Percentiles rank a stretch among this genome's conserved stretches.
Evolutionary conservation across 2,113 vertebrate species (phyloP).

Genomic region (Poeciliopsis occidentalis): DNA sequence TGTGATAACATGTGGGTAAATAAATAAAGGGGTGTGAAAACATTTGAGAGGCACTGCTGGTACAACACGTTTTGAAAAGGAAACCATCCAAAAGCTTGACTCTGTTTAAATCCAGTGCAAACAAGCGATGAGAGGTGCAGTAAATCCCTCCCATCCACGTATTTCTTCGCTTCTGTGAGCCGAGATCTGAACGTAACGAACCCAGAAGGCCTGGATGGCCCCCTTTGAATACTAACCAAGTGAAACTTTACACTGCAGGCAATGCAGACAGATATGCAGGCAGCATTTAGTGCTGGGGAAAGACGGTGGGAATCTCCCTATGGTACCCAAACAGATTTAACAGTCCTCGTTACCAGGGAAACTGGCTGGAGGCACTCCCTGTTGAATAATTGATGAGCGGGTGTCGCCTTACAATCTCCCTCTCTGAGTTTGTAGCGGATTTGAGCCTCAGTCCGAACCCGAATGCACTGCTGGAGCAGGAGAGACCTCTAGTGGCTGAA

Average conservation of each 20-base stretch:
- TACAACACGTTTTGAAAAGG: too few relatives aligned
- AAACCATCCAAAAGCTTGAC: neutral
- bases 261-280: conserved; percentile 44
- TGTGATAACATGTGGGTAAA: neutral
- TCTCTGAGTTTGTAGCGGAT: conserved; percentile 61
- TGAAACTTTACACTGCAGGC: conserved; percentile 43
- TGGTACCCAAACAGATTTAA: conserved; percentile 56
- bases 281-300: conserved; percentile 30
- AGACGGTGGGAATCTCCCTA: conserved; percentile 71
- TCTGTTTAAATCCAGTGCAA: neutral
- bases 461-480: conserved; percentile 25
- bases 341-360: conserved; percentile 61
- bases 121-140: neutral
- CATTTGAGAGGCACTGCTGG: neutral
- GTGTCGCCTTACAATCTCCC: conserved; percentile 44
- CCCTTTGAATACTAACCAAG: conserved; percentile 38
- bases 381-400: conserved; percentile 69
- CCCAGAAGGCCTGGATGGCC: conserved; percentile 5
- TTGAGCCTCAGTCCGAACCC: conserved; percentile 25
- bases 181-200: conserved; percentile 15
- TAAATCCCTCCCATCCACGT: neutral
- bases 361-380: conserved; percentile 66
- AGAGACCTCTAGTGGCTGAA: conserved; percentile 72
- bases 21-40: neutral
- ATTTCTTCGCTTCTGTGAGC: conserved; percentile 26